Evolutionary conservation across 2,888 invertebrate genomes (phyloP).

Genomic region (Griposia aprilina): DNA sequence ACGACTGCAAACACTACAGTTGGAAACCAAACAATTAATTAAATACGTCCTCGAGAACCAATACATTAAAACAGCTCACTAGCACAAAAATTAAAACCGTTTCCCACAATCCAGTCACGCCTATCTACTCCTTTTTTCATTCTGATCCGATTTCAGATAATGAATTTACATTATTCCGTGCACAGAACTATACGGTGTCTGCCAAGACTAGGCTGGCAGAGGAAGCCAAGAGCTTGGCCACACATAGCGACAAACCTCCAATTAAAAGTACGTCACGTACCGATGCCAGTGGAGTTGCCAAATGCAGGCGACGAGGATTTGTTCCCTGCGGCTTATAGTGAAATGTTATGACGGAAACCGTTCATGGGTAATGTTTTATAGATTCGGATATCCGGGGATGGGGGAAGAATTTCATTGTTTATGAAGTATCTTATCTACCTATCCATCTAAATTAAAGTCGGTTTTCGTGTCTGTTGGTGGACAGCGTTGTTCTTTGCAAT

Average conservation of each 20-base stretch:
- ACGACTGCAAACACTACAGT: background rate
- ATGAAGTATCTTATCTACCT: background rate
- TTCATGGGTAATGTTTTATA: constrained; percentile 30
- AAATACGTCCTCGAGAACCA: background rate
- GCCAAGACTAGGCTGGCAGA: constrained; percentile 80
- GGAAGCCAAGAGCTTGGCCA: constrained; percentile 64
- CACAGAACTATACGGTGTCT: constrained; percentile 78
- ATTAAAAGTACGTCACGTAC: constrained; percentile 80
- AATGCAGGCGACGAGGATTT: constrained; percentile 54
- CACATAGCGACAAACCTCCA: constrained; percentile 78
- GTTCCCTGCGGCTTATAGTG: constrained; percentile 51
- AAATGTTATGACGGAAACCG: constrained; percentile 54
- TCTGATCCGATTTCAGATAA: constrained; percentile 76
- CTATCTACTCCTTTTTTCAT: constrained; percentile 69
- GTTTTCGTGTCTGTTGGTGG: no score
- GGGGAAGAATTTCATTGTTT: background rate
- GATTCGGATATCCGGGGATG: background rate
- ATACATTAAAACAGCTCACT: background rate
- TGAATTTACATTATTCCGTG: constrained; percentile 81
- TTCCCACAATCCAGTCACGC: constrained; percentile 61
- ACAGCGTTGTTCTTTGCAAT: background rate
- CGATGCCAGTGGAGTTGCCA: constrained; percentile 61
- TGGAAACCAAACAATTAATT: background rate
- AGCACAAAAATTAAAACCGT: constrained; percentile 22
- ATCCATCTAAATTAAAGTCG: background rate